These are phyloP conservation scores for Mormoops blainvillei DNA, from an alignment of 2,113 vertebrate species.

Conservation along the genomic window DNA sequence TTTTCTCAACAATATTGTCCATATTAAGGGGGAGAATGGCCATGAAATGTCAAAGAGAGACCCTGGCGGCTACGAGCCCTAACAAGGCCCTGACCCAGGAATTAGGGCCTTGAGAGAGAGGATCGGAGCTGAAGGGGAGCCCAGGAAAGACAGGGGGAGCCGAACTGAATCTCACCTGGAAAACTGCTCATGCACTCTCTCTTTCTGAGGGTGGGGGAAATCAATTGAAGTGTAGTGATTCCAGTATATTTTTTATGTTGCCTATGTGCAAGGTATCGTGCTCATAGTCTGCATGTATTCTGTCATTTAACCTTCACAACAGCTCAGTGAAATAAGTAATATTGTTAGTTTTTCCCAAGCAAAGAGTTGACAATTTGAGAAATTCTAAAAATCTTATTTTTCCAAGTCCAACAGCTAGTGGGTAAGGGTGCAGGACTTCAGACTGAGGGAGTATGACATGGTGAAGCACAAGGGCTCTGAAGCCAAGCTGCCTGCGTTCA, in stretches of 20 bases:
- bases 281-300: background rate
- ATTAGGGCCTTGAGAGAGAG: background rate
- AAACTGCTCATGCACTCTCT: background rate
- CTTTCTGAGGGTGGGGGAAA: background rate
- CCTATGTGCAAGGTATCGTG: background rate
- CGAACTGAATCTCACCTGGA: background rate
- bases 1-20: conserved; percentile 43
- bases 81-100: background rate
- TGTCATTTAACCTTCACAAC: background rate
- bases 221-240: background rate
- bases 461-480: background rate
- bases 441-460: background rate
- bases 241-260: background rate
- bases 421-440: background rate
- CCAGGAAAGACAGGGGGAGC: background rate
- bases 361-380: background rate
- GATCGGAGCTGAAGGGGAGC: fast-evolving
- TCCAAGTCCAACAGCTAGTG: background rate
- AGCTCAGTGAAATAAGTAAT: background rate
- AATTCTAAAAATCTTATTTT: background rate
- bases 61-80: background rate
- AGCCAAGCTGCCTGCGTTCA: background rate
- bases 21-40: conserved; percentile 19
- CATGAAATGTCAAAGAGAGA: conserved; percentile 12
- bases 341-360: background rate